Conservation (phyloP, 2,888 invertebrate genomes). For the Sceliomorpha sp. region DNA sequence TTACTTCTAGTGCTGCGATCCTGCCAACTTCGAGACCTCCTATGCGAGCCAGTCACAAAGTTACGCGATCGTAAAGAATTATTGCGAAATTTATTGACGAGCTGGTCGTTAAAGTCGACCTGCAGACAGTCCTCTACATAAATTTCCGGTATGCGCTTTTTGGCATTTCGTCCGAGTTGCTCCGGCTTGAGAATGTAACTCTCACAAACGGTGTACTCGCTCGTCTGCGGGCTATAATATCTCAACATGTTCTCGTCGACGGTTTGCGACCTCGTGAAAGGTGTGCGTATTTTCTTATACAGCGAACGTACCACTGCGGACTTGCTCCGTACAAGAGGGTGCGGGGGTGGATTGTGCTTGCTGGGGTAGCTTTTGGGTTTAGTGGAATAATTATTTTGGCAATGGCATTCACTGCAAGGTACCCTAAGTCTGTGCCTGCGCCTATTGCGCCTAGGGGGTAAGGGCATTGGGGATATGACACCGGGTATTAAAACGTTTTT, state of each 20-base stretch:
- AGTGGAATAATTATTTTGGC: slow-evolving; percentile 71
- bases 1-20: slow-evolving; percentile 59
- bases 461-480: slow-evolving; percentile 79
- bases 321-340: slow-evolving; percentile 80
- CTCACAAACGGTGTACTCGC: slow-evolving; percentile 74
- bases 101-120: slow-evolving; percentile 70
- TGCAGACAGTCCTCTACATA: slow-evolving; percentile 74
- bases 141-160: slow-evolving; percentile 71
- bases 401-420: slow-evolving; percentile 79
- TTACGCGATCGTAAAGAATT: slow-evolving; percentile 54
- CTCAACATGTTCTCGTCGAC: slow-evolving; percentile 78
- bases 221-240: slow-evolving; percentile 75
- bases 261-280: slow-evolving; percentile 78
- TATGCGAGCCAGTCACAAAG: slow-evolving; percentile 51
- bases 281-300: slow-evolving; percentile 78
- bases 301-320: slow-evolving; percentile 80
- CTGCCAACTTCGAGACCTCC: slow-evolving; percentile 65
- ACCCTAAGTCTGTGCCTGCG: slow-evolving; percentile 80
- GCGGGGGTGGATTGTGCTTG: slow-evolving; percentile 67
- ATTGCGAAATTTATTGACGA: slow-evolving; percentile 69
- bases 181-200: slow-evolving; percentile 72
- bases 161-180: slow-evolving; percentile 47
- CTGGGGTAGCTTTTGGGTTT: slow-evolving; percentile 68
- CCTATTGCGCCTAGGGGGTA: slow-evolving; percentile 80
- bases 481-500: slow-evolving; percentile 80